Conservation (phyloP, 2,888 invertebrate species). For the Heliconius hortense region DNA sequence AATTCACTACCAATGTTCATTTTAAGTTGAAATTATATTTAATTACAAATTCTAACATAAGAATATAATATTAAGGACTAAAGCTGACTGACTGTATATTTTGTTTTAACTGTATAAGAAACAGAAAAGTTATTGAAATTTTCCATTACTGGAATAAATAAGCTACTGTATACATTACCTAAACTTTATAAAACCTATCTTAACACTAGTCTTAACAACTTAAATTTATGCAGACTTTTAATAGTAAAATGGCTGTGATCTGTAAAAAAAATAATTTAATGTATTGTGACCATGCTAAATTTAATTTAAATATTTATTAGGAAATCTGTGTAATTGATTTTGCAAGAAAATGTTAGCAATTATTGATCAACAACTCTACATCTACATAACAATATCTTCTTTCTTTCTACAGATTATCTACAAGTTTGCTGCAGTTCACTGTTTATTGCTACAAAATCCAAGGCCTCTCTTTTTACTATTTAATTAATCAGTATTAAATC, state of each 20-base stretch:
- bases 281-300: neutral
- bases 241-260: conserved; percentile 1
- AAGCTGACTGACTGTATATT: neutral
- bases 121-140: neutral
- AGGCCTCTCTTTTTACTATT: conserved; percentile 4
- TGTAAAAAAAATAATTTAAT: neutral
- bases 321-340: conserved; percentile 3
- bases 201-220: conserved; percentile 8
- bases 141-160: conserved; percentile 5
- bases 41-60: neutral
- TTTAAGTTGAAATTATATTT: neutral
- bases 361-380: conserved; percentile 25
- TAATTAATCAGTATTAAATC: neutral
- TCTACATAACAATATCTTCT: conserved; percentile 29
- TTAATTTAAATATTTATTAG: neutral
- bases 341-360: neutral
- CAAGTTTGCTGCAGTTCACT: neutral
- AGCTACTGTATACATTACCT: conserved; percentile 4
- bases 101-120: neutral
- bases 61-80: neutral
- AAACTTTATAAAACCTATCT: conserved; percentile 17
- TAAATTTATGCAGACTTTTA: conserved; percentile 8
- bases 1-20: neutral
- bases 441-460: conserved; percentile 16
- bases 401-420: conserved; percentile 8